Evolutionary conservation across 1,140 invertebrate genomes (phyloP), one percentile per base, ranked within the genome.

Genomic region (Cecropterus lyciades): DNA sequence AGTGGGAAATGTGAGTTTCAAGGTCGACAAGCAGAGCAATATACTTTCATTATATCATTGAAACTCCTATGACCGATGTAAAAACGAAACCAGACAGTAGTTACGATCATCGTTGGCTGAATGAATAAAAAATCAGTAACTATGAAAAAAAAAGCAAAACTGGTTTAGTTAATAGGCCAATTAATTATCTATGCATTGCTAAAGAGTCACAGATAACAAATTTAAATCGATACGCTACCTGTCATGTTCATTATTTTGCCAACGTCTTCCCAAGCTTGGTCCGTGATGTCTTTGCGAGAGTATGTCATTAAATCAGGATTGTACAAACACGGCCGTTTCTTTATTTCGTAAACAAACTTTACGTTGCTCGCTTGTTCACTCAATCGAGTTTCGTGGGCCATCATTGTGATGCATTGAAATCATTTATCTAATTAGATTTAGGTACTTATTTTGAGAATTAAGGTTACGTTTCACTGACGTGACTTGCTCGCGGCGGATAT

Each of bases 321-420:
- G 42, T 70, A 70, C 14, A 70, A 20, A 13, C 55, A 48, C 7
- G 62, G 62, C 10, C 59, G 17, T 24, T 60, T 65, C 42, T 70
- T 30, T 5, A 70, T 55, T 17, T 45, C 49, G 43, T 69, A 59
- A 10, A 69, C 67, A 63, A 69, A 65, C 17, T 65, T 33, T 10
- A 65, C 65, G 11, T 70, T 70, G 27, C 49, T 48, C 24, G 52
- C 45, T 42, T 65, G 62, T n/a, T 70, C 68, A 57, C 63, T 70
- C 16, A 59, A 27, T 2, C 37, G 33, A 1, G 33, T 42, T n/a
- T 55, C 52, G 13, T 55, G 52, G 16, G 52, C 52, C 52, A 55
- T 55, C 37, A 55, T 42, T 6, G 14, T 16, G 15, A 5, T 15
- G 27, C 7, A 30, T 40, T 16, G 8, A 17, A 43, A 14, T 1